Evolutionary conservation across 2,888 invertebrate genomes (phyloP), one percentile per base, ranked within the genome.

Genomic region (Ophion ventricosus): DNA sequence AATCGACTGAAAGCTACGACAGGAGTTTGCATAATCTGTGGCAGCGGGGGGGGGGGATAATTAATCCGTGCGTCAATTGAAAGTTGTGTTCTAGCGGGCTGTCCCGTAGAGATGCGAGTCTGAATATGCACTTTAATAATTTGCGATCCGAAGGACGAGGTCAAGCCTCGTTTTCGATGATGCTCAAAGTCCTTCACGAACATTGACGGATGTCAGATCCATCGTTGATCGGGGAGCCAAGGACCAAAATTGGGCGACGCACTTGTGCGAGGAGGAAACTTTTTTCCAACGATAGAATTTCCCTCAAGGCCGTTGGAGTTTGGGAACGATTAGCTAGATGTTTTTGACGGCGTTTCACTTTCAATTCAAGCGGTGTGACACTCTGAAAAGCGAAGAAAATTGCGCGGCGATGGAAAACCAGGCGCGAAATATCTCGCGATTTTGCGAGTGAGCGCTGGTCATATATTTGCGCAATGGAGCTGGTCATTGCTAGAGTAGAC

Each of bases 21-120:
- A 73, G 35, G 26, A 57, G 66, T 70, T 56, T 77, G 59, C 67
- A 63, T 43, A 43, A 43, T 14, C 11, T 14, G 49, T 1, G 40
- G 40, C 8, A 10, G 5, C 8, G 40, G 40, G 17, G 49, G 49
- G 49, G 49, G 63, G 10, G 29, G 8, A 29, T 73, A 67, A 77
- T 80, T 54, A 43, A 77, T 80, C 64, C n/a, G 43, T 77, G 67
- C 35, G 73, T 61, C 63, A 56, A 67, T 70, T 61, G 67, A 17
- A 76, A 80, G 76, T 80, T 80, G 80, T 80, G 66, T 63, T 40
- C 40, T 73, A 26, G 43, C 61, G 66, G 74, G 49, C 49, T 80
- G 76, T 76, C 61, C 20, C 20, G 66, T 26, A 66, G 66, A 72
- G 66, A 59, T 70, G 25, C 25, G 40, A 40, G 66, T 23, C 40